Evolutionary conservation across 2,113 vertebrate genomes (phyloP).

Genomic region (Nipponia nippon): DNA sequence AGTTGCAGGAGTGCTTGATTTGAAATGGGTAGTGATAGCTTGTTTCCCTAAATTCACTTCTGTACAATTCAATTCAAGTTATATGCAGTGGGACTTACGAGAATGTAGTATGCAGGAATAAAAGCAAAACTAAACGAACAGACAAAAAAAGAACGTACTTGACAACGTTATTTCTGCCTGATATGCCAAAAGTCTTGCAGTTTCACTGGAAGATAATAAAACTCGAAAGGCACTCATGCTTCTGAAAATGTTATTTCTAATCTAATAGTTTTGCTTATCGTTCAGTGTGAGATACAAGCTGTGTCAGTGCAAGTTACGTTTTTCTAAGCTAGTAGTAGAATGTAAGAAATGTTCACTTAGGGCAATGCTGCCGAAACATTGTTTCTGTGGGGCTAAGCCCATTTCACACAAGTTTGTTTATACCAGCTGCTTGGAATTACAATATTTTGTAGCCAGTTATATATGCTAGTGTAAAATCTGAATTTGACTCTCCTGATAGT

Average conservation of each 20-base stretch:
- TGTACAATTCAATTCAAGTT: neutral
- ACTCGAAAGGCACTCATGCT: neutral
- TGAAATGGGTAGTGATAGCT: neutral
- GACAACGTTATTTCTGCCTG: neutral
- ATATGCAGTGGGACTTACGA: neutral
- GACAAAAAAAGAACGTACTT: neutral
- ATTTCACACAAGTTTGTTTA: neutral
- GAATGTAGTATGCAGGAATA: neutral
- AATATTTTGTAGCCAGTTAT: neutral
- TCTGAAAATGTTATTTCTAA: neutral
- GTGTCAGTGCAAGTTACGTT: neutral
- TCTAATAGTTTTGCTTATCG: neutral
- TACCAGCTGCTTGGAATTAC: neutral
- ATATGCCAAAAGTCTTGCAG: neutral
- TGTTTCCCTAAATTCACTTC: neutral
- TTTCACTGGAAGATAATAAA: neutral
- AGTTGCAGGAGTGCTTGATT: neutral
- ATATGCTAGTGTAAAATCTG: neutral
- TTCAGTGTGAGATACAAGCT: neutral
- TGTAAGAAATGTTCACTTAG: neutral
- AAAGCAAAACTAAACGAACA: neutral
- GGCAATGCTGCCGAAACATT: neutral
- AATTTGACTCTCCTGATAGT: neutral
- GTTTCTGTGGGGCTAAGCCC: neutral
- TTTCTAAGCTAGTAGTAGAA: neutral